These are phyloP conservation scores for Gastracanthus pulcherrimus DNA, from an alignment of 2,888 invertebrate species.

Conservation along the genomic window DNA sequence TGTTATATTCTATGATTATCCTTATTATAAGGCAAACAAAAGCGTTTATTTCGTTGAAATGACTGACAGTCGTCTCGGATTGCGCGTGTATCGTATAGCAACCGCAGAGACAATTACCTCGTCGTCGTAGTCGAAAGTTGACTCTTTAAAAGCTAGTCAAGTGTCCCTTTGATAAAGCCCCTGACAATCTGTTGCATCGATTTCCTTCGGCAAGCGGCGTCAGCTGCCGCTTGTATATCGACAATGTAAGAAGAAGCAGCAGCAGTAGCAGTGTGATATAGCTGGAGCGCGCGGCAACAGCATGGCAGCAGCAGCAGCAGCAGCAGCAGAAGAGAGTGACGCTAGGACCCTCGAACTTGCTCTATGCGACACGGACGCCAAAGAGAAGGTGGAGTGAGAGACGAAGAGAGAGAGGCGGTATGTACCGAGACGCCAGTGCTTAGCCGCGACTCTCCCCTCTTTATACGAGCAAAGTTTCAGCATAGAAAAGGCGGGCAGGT, in stretches of 20 bases:
- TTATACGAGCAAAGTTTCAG: constrained; percentile 40
- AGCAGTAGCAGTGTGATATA: background rate
- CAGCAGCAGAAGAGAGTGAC: background rate
- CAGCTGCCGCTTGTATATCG: background rate
- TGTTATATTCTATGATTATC: too few relatives aligned
- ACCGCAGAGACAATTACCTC: background rate
- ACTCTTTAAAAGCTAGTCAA: constrained; percentile 20
- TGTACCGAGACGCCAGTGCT: background rate
- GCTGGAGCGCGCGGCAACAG: too few relatives aligned
- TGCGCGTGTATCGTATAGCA: too few relatives aligned
- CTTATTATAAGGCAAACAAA: too few relatives aligned
- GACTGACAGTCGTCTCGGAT: too few relatives aligned
- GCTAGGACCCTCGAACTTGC: constrained; percentile 11
- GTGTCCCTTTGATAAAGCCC: constrained; percentile 27
- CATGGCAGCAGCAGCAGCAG: too few relatives aligned
- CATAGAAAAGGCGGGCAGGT: constrained; percentile 38
- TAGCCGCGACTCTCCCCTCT: background rate
- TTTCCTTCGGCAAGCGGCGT: background rate
- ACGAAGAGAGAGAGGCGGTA: background rate
- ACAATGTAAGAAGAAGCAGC: background rate
- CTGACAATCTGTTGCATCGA: constrained; percentile 39
- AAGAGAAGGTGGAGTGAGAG: too few relatives aligned
- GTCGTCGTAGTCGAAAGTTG: background rate
- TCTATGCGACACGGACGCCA: background rate
- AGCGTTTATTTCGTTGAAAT: too few relatives aligned